phyloP scores from a whole-genome alignment of 2,888 invertebrate species.

The Tenthredo mesomela region DNA sequence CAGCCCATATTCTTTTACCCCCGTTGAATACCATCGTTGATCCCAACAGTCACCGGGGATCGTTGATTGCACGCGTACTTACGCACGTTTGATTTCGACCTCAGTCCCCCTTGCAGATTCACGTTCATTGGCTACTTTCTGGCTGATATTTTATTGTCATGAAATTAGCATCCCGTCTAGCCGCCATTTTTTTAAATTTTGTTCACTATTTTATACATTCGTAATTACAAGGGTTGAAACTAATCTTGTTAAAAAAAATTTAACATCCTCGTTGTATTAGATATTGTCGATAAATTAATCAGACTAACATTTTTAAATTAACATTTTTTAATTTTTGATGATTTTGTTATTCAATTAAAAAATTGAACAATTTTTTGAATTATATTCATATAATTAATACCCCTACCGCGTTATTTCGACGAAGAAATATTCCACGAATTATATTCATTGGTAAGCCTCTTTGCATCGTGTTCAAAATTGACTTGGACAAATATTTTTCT shows the following conservation, averaged over 20 bases:
- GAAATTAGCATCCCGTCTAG: background rate
- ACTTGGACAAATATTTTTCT: constrained; percentile 15
- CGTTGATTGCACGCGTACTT: constrained; percentile 40
- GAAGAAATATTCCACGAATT: background rate
- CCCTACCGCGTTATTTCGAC: background rate
- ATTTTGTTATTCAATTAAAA: background rate
- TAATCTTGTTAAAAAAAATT: background rate
- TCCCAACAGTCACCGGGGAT: constrained; percentile 3
- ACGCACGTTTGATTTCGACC: constrained; percentile 35
- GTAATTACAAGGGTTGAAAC: background rate
- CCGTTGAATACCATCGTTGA: background rate
- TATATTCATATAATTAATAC: background rate
- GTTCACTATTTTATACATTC: background rate
- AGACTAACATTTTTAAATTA: background rate
- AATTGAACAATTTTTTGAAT: too few relatives aligned
- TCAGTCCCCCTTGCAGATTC: background rate
- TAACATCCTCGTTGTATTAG: background rate
- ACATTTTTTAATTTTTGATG: background rate
- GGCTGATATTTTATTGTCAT: constrained; percentile 18
- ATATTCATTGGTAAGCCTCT: background rate
- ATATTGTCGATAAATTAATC: background rate
- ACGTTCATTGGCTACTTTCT: constrained; percentile 15
- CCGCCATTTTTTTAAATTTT: constrained; percentile 26
- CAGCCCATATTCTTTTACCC: background rate
- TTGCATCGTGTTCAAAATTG: background rate